Evolutionary conservation across 2,797 vertebrate species (phyloP).

Genomic region (Rhabdomys pumilio): DNA sequence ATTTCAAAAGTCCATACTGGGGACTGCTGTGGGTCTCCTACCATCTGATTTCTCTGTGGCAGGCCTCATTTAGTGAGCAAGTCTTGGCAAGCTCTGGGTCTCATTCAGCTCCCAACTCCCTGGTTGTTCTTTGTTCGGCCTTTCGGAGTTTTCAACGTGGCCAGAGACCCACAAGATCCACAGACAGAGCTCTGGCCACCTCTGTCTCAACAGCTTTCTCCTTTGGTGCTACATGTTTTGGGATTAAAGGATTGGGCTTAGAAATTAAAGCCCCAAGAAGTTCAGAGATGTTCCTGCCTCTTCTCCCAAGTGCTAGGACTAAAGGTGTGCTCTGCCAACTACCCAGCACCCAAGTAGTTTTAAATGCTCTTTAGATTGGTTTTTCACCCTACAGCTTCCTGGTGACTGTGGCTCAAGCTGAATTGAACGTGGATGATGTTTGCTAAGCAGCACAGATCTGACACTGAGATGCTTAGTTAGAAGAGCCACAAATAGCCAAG

Average conservation of each 20-base stretch:
- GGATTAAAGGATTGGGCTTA: background rate
- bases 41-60: slow-evolving; percentile 5
- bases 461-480: background rate
- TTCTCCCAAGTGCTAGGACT: background rate
- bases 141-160: background rate
- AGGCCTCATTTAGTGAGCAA: background rate
- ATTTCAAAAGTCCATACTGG: background rate
- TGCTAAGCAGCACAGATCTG: background rate
- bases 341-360: background rate
- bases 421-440: slow-evolving; percentile 36
- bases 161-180: background rate
- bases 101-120: background rate
- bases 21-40: background rate
- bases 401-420: background rate
- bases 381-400: background rate
- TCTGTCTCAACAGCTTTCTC: background rate
- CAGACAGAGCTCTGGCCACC: background rate
- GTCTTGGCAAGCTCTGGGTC: background rate
- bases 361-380: background rate
- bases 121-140: background rate
- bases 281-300: background rate
- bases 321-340: too few relatives aligned
- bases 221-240: background rate
- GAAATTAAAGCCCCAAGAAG: background rate
- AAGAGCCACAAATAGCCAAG: background rate